These are phyloP conservation scores for Limnothrissa miodon DNA, from an alignment of 2,113 vertebrate species.

Conservation along the genomic window DNA sequence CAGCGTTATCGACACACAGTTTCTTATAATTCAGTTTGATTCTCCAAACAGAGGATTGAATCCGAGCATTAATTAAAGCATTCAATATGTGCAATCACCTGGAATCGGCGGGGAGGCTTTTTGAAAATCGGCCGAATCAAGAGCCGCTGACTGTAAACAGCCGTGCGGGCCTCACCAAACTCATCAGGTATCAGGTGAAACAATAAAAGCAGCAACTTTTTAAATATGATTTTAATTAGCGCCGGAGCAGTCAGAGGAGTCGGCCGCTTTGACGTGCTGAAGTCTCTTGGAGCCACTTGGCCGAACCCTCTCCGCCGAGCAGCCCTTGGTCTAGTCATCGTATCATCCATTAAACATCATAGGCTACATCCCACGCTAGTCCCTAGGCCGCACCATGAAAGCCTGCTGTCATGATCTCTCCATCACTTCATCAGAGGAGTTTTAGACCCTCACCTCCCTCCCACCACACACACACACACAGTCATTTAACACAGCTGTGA, in stretches of 20 bases:
- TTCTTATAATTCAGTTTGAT: background rate
- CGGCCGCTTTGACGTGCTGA: background rate
- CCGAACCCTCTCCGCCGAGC: background rate
- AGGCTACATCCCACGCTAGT: background rate
- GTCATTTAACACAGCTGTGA: background rate
- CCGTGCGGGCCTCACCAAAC: background rate
- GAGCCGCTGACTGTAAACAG: background rate
- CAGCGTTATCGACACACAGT: background rate
- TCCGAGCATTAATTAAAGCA: background rate
- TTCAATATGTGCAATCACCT: slow-evolving; percentile 4
- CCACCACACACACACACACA: background rate
- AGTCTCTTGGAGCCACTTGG: background rate
- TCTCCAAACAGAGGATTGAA: background rate
- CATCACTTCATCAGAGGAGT: background rate
- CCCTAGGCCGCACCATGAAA: background rate
- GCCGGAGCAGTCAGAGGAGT: background rate
- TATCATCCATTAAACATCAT: slow-evolving; percentile 12
- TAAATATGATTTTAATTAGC: slow-evolving; percentile 8
- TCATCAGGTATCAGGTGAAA: background rate
- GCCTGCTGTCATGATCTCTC: background rate
- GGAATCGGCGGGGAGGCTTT: background rate
- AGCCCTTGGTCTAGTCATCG: background rate
- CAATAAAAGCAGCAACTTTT: background rate
- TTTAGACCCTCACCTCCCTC: too few relatives aligned
- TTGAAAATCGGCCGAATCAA: background rate